Conservation (phyloP, 2,797 vertebrate genomes). For the Lutjanus campechanus region DNA sequence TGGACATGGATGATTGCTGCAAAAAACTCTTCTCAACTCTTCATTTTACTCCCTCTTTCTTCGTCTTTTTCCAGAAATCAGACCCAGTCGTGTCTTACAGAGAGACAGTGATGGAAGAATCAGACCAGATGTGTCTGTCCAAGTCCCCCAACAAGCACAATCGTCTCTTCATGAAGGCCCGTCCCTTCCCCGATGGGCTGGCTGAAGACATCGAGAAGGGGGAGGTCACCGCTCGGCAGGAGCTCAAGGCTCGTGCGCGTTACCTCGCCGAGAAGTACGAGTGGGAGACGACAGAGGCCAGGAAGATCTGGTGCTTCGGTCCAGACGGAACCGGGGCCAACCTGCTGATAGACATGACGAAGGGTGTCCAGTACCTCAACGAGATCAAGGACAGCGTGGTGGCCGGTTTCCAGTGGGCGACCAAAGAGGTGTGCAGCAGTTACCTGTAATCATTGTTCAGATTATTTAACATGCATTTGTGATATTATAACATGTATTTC, state of each 20-base stretch:
- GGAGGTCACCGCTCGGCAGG: constrained; percentile 90
- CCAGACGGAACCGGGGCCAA: constrained; percentile 94
- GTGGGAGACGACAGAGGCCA: constrained; percentile 94
- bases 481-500: not conserved
- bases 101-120: constrained; percentile 93
- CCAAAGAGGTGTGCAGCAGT: constrained; percentile 90
- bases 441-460: not conserved
- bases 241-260: constrained; percentile 92
- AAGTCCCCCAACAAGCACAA: constrained; percentile 99
- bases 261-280: constrained; percentile 94
- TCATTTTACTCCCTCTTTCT: rapidly evolving
- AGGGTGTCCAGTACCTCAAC: constrained; percentile 97
- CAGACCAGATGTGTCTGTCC: constrained; percentile 91
- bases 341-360: constrained; percentile 93
- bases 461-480: not conserved
- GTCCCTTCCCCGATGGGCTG: constrained; percentile 92
- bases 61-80: constrained; percentile 88
- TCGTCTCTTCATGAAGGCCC: constrained; percentile 93
- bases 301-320: constrained; percentile 98
- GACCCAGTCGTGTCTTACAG: constrained; percentile 97
- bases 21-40: too few relatives aligned
- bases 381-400: constrained; percentile 99
- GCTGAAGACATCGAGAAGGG: constrained; percentile 96
- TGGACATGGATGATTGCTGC: not conserved
- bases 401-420: constrained; percentile 98